These are phyloP conservation scores for Myiotriccus ornatus DNA, from an alignment of 2,797 vertebrate species.

Conservation along the genomic window DNA sequence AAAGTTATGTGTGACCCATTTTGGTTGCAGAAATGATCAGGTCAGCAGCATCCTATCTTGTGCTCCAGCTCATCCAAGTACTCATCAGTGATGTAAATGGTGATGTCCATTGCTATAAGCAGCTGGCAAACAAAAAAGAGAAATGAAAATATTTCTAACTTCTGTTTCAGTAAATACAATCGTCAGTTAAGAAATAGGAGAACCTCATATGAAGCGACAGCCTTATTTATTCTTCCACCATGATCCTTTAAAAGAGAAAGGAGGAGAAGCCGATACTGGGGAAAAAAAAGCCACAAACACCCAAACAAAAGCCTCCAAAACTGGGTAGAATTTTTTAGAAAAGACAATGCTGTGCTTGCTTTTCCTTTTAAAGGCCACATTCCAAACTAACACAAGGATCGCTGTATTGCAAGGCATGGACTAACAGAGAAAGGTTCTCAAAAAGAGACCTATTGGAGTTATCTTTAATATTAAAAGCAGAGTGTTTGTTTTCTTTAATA, in stretches of 20 bases:
- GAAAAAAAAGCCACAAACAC: not conserved
- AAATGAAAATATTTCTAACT: not conserved
- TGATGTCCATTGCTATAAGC: not conserved
- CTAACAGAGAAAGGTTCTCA: slow-evolving; percentile 51
- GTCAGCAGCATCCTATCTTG: not conserved
- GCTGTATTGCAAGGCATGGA: slow-evolving; percentile 44
- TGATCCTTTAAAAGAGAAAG: not conserved
- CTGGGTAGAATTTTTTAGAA: not conserved
- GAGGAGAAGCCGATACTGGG: not conserved
- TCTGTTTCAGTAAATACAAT: not conserved
- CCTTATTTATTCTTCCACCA: not conserved
- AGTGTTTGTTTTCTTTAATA: slow-evolving; percentile 59
- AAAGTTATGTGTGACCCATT: not conserved
- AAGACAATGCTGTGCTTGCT: not conserved
- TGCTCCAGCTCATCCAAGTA: not conserved
- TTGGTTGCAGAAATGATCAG: not conserved
- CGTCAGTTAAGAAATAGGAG: not conserved
- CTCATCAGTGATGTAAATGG: not conserved
- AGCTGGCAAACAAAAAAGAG: not conserved
- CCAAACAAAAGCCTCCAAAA: not conserved
- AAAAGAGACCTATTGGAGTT: slow-evolving; percentile 50
- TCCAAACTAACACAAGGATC: slow-evolving; percentile 32
- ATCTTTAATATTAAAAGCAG: slow-evolving; percentile 66
- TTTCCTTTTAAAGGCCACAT: slow-evolving; percentile 47
- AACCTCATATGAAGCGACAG: not conserved